A percentile compares a stretch with the other conserved stretches of the same genome.
phyloP scores from a whole-genome alignment of 1,140 invertebrate species.

The Lethrus apterus region DNA sequence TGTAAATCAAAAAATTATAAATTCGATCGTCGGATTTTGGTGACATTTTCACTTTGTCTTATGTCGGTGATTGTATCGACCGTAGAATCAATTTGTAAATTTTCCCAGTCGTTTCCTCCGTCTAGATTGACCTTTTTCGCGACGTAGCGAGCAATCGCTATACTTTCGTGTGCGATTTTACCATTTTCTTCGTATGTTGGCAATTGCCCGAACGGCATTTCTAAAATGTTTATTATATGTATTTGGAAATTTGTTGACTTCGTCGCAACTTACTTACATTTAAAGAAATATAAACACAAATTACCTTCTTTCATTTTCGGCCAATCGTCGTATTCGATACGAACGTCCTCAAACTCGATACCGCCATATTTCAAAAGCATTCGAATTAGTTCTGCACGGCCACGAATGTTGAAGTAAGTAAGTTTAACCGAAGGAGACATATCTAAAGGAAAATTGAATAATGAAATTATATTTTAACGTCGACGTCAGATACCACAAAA shows the following conservation, averaged over 20 bases:
- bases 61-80: conserved; percentile 54
- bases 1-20: no score
- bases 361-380: conserved; percentile 12
- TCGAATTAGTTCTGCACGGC: conserved; percentile 7
- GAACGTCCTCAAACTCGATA: conserved; percentile 14
- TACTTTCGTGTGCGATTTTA: conserved; percentile 56
- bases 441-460: neutral
- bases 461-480: no score
- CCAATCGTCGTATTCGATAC: conserved; percentile 9
- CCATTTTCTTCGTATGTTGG: conserved; percentile 67
- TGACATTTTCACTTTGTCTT: conserved; percentile 19
- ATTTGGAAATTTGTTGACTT: no score
- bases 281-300: no score
- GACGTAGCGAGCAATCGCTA: conserved; percentile 61
- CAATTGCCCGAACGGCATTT: conserved; percentile 64
- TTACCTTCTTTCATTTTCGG: conserved; percentile 37
- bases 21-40: no score
- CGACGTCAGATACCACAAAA: no score
- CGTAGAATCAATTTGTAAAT: conserved; percentile 53
- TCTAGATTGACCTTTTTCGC: conserved; percentile 57
- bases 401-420: conserved; percentile 8
- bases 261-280: conserved; percentile 7
- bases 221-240: conserved; percentile 36
- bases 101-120: conserved; percentile 57
- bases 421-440: conserved; percentile 1